A percentile compares a stretch with the other conserved stretches of the same genome.
Evolutionary conservation across 2,888 invertebrate genomes (phyloP).

Genomic region (Thecocarcelia acutangulata): DNA sequence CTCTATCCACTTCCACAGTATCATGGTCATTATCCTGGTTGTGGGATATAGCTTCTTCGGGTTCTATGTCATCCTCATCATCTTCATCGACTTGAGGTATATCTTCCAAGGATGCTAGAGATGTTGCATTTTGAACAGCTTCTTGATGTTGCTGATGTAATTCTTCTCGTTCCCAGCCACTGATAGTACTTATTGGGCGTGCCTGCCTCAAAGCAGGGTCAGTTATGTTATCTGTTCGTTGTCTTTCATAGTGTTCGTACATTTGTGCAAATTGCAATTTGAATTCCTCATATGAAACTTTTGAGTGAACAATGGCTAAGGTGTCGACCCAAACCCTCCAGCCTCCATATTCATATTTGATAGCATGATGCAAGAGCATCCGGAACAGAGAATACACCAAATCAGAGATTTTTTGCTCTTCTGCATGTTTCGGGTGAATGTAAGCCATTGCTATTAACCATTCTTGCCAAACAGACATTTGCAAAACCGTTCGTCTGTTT

Average conservation of each 20-base stretch:
- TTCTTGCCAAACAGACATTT: slow-evolving; percentile 99
- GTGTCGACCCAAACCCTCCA: slow-evolving; percentile 99
- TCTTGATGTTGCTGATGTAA: slow-evolving; percentile 77
- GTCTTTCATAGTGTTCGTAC: slow-evolving; percentile 97
- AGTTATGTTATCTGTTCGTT: slow-evolving; percentile 96
- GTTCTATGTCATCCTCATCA: slow-evolving; percentile 52
- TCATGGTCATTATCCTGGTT: slow-evolving; percentile 68
- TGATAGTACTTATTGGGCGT: slow-evolving; percentile 97
- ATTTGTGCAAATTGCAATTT: slow-evolving; percentile 98
- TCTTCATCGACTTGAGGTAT: slow-evolving; percentile 75
- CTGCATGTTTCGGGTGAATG: slow-evolving; percentile 96
- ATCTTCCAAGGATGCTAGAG: slow-evolving; percentile 77
- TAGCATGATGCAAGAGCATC: slow-evolving; percentile 98
- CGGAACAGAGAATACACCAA: slow-evolving; percentile 99
- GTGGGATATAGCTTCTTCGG: slow-evolving; percentile 68
- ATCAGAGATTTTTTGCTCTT: slow-evolving; percentile 97
- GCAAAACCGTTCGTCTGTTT: slow-evolving; percentile 97
- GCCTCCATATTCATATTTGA: slow-evolving; percentile 99
- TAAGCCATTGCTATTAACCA: slow-evolving; percentile 99
- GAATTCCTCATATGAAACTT: slow-evolving; percentile 99
- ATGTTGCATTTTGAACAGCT: slow-evolving; percentile 71
- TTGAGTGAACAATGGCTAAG: slow-evolving; percentile 98
- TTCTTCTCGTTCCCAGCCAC: slow-evolving; percentile 92
- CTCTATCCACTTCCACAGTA: slow-evolving; percentile 39
- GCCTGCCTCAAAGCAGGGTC: slow-evolving; percentile 96